Evolutionary conservation across 2,113 vertebrate species (phyloP).

Genomic region (Oncorhynchus gorbuscha): DNA sequence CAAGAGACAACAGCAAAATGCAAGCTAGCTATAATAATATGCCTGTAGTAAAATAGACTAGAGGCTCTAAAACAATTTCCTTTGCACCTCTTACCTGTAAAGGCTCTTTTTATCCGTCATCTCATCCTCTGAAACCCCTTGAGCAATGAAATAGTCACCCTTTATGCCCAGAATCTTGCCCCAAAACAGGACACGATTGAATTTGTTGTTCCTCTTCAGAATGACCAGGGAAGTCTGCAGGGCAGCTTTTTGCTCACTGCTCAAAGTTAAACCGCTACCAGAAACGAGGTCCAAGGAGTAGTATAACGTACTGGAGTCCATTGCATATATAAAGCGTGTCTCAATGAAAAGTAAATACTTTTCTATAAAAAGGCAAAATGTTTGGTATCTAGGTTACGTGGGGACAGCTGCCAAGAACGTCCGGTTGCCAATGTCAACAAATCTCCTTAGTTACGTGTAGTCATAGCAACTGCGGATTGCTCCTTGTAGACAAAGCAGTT

Average conservation of each 20-base stretch:
- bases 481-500: no score
- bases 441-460: constrained; percentile 30
- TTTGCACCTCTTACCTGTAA: constrained; percentile 78
- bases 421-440: constrained; percentile 50
- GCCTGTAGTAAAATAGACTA: background rate
- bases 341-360: background rate
- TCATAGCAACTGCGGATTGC: constrained; percentile 21
- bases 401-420: background rate
- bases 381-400: background rate
- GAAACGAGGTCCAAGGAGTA: constrained; percentile 78
- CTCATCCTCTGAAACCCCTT: constrained; percentile 82
- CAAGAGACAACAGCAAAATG: no score
- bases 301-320: constrained; percentile 76
- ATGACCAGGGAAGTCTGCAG: constrained; percentile 80
- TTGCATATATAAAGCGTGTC: constrained; percentile 34
- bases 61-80: background rate
- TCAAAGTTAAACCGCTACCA: constrained; percentile 77
- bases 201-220: constrained; percentile 82
- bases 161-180: constrained; percentile 86
- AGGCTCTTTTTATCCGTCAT: constrained; percentile 77
- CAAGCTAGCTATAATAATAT: background rate
- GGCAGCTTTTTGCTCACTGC: constrained; percentile 76
- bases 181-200: constrained; percentile 85
- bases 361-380: background rate
- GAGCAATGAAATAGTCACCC: constrained; percentile 83